Evolutionary conservation across 2,113 vertebrate genomes (phyloP).

Genomic region (Phaethon lepturus): DNA sequence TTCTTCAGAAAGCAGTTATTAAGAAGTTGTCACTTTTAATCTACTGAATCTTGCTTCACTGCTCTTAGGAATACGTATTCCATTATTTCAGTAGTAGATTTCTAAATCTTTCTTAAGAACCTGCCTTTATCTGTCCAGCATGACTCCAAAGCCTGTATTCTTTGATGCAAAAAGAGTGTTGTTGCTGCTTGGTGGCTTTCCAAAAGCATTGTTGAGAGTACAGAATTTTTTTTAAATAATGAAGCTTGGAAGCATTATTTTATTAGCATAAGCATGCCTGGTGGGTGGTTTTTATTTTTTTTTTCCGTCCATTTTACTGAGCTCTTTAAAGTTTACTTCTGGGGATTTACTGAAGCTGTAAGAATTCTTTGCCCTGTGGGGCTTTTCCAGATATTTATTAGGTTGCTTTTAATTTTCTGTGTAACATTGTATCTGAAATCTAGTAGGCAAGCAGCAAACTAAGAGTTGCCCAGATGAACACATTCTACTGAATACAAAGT

Average conservation of each 20-base stretch:
- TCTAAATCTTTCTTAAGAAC: neutral
- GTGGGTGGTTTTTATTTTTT: neutral
- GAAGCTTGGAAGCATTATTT: neutral
- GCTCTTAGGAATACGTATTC: rapidly evolving
- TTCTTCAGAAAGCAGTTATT: neutral
- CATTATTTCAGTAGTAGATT: neutral
- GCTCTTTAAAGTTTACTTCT: neutral
- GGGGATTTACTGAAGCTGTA: neutral
- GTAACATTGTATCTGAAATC: neutral
- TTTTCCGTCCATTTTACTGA: neutral
- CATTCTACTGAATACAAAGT: neutral
- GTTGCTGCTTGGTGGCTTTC: neutral
- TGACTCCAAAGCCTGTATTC: neutral
- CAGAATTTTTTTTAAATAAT: neutral
- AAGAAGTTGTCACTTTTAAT: neutral
- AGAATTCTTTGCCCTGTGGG: neutral
- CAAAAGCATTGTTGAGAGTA: neutral
- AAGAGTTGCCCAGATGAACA: neutral
- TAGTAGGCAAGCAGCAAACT: neutral
- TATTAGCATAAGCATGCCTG: neutral
- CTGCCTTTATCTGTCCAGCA: neutral
- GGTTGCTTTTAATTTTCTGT: neutral
- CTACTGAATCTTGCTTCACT: neutral
- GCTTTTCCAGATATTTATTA: neutral
- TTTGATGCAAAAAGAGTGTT: neutral